phyloP scores from a whole-genome alignment of 2,113 vertebrate genomes.

The Urocynchramus pylzowi region DNA sequence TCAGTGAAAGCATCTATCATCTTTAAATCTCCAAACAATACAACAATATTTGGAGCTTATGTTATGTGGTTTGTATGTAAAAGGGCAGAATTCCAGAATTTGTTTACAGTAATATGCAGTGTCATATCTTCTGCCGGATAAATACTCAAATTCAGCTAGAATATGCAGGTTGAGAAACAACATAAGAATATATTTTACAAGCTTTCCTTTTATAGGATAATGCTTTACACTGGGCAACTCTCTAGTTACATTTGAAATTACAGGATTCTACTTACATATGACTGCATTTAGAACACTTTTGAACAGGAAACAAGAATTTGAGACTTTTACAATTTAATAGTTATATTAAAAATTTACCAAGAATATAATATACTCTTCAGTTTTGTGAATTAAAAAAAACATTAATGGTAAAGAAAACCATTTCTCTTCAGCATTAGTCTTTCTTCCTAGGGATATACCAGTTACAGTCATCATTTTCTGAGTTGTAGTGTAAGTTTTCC shows the following conservation, averaged over 20 bases:
- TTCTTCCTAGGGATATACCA: background rate
- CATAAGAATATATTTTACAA: background rate
- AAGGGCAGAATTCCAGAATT: background rate
- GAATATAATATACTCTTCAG: background rate
- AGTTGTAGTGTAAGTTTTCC: background rate
- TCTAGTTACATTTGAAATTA: background rate
- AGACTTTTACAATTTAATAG: background rate
- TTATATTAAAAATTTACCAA: background rate
- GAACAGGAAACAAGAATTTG: background rate
- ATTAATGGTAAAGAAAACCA: background rate
- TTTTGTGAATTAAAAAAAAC: background rate
- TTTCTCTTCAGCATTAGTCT: background rate
- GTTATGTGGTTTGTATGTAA: background rate
- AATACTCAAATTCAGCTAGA: background rate
- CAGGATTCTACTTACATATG: background rate
- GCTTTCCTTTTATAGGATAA: background rate
- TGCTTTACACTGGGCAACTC: background rate
- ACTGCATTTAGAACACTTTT: background rate
- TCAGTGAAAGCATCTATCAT: background rate
- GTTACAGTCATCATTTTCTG: background rate
- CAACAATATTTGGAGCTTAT: background rate
- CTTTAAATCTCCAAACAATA: background rate
- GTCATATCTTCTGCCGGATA: background rate
- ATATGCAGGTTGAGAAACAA: background rate
- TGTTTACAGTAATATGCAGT: background rate